Conservation (phyloP, 2,113 vertebrate genomes). For the Scolopax mira region DNA sequence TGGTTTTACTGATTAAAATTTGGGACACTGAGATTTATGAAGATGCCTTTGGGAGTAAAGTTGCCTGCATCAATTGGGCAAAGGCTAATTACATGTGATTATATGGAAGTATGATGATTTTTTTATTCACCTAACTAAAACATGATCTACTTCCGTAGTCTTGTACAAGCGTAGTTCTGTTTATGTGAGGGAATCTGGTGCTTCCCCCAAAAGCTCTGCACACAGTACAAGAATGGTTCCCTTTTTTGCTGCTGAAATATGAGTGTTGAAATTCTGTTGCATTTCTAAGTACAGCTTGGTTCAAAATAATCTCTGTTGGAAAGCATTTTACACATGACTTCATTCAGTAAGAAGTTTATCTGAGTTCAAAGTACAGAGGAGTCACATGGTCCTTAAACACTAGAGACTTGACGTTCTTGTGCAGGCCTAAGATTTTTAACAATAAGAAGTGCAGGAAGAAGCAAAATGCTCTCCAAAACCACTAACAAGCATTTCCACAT, state of each 20-base stretch:
- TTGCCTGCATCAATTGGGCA: background rate
- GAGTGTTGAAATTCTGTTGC: slow-evolving; percentile 29
- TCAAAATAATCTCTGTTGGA: slow-evolving; percentile 49
- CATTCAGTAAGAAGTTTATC: slow-evolving; percentile 58
- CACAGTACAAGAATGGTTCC: background rate
- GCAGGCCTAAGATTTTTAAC: background rate
- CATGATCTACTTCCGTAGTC: background rate
- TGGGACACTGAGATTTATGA: background rate
- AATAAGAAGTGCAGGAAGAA: background rate
- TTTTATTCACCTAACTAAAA: background rate
- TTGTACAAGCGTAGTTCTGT: background rate
- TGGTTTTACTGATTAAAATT: background rate
- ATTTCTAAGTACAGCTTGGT: slow-evolving; percentile 31
- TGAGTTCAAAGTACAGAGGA: slow-evolving; percentile 57
- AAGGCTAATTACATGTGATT: background rate
- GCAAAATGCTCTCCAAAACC: background rate
- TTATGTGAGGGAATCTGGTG: background rate
- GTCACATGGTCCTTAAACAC: slow-evolving; percentile 19
- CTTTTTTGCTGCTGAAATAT: background rate
- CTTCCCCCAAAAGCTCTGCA: accelerated
- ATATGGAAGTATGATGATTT: background rate
- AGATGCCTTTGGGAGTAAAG: background rate
- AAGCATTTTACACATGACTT: slow-evolving; percentile 47
- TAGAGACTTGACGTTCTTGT: background rate
- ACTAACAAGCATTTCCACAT: background rate